Conservation (phyloP, 2,113 vertebrate species). For the Gila orcuttii region DNA sequence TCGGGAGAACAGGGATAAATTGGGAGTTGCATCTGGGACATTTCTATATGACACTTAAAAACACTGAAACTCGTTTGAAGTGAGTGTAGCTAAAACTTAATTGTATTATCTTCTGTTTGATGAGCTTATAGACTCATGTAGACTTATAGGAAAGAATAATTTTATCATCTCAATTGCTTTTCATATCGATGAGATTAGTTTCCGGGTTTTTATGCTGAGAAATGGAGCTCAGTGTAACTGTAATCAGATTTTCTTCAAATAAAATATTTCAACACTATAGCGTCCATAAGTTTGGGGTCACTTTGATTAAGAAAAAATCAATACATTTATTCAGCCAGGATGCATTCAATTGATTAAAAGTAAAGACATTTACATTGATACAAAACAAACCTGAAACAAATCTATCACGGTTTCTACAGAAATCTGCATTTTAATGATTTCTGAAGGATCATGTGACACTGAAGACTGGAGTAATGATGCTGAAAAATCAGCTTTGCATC, state of each 20-base stretch:
- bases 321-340: not conserved
- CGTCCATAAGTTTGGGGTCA: too few species aligned
- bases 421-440: not conserved
- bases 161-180: not conserved
- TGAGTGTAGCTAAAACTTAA: not conserved
- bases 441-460: not conserved
- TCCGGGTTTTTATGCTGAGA: not conserved
- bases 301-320: too few species aligned
- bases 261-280: too few species aligned
- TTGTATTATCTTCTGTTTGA: not conserved
- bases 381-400: not conserved
- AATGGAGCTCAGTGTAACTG: not conserved
- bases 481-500: not conserved
- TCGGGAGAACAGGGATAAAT: conserved; percentile 23
- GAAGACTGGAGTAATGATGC: not conserved
- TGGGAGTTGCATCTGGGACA: not conserved
- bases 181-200: not conserved
- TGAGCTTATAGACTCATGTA: not conserved
- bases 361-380: not conserved
- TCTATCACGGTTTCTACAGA: not conserved
- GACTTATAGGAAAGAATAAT: not conserved
- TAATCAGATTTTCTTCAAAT: too few species aligned
- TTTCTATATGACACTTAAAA: conserved; percentile 38
- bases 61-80: not conserved
- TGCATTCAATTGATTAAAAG: not conserved